Evolutionary conservation across 2,113 vertebrate species (phyloP), one percentile per base, ranked within the genome.

Genomic region (Mandrillus leucophaeus): DNA sequence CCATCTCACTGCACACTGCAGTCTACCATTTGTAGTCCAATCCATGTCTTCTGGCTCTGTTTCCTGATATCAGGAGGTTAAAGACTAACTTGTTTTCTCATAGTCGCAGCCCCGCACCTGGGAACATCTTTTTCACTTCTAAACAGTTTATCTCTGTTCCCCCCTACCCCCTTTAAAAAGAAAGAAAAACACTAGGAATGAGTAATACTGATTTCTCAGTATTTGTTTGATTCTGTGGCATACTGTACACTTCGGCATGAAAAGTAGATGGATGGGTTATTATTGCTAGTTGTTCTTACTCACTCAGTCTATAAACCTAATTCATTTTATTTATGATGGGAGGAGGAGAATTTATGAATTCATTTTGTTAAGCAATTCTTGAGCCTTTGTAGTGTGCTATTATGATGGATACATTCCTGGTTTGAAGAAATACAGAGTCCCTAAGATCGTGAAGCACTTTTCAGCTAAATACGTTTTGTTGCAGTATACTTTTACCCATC

Each of bases 311-410:
- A 4, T 95, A 93, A 93, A 59, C 48, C 70, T 95, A 96, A 96
- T 93, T 96, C 52, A 22, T 17, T 89, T 97, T 97, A 76, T 98
- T 97, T 97, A 57, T 96, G 76, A 68, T 20, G 73, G 48, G 75
- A 96, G 87, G 86, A 97, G 76, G 61, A 95, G 82, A 97, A 96
- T 96, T 95, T 95, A 90, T 90, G 50, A 92, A 81, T 98, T 97
- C 96, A 35, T 93, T 94, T 98, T 97, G 61, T 97, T 88, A 91
- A 98, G 59, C 93, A 93, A 7, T 91, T 96, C 64, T 95, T 84
- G 61, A 97, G 84, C 89, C 90, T 50, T 80, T 50, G 72, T 30
- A 17, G 32, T 68, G 68, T 43, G 83, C 92, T 90, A 4, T 20
- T 1, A 45, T 20, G 73, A 94, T 43, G 59, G 90, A 79, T 82